phyloP scores from a whole-genome alignment of 2,797 vertebrate genomes.

The Aulostomus chinensis region DNA sequence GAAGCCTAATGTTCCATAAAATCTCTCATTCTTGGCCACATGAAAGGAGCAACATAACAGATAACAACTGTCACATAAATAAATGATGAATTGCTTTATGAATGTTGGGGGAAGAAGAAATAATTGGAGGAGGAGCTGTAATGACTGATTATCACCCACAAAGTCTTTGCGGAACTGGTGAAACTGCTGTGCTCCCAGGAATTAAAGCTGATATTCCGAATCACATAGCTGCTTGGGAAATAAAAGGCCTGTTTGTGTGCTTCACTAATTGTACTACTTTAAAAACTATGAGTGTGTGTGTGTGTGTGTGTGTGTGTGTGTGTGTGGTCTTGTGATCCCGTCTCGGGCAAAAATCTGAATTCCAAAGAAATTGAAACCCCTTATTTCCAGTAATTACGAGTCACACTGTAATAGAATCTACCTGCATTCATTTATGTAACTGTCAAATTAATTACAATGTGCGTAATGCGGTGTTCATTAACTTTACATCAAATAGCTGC shows the following conservation, averaged over 20 bases:
- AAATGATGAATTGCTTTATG: slow-evolving; percentile 64
- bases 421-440: too few species aligned
- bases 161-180: slow-evolving; percentile 53
- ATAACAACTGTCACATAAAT: slow-evolving; percentile 75
- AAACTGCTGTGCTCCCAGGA: slow-evolving; percentile 39
- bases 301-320: too few species aligned
- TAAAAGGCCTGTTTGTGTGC: slow-evolving; percentile 1
- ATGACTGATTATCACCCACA: slow-evolving; percentile 63
- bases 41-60: slow-evolving; percentile 68
- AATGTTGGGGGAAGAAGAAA: slow-evolving; percentile 62
- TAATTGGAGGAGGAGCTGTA: slow-evolving; percentile 45
- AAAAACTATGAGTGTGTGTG: too few species aligned
- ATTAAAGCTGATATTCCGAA: slow-evolving; percentile 38
- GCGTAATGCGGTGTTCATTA: too few species aligned
- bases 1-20: slow-evolving; percentile 75
- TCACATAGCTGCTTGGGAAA: slow-evolving; percentile 21
- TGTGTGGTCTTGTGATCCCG: too few species aligned
- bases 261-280: too few species aligned
- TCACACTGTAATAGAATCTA: too few species aligned
- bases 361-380: too few species aligned
- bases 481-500: too few species aligned
- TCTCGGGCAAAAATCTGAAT: too few species aligned
- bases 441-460: too few species aligned
- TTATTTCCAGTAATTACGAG: too few species aligned
- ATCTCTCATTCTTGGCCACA: slow-evolving; percentile 70